Evolutionary conservation across 2,888 invertebrate genomes (phyloP), one percentile per base, ranked within the genome.

Genomic region (Pammene fasciana): DNA sequence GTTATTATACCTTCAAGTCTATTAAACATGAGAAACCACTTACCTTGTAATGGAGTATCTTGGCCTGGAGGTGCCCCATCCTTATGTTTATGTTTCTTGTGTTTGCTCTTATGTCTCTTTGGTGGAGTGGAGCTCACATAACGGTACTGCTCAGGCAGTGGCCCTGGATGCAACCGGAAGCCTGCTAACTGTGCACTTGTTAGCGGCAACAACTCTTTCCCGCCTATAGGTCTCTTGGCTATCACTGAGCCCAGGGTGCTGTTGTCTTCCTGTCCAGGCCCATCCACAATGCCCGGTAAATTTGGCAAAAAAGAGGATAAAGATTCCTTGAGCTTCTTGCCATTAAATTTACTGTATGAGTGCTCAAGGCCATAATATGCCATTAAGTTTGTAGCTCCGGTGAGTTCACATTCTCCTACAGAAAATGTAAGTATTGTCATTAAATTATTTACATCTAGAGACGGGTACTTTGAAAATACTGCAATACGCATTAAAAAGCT

Each of bases 381-480:
- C 97, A 99, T 98, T 89, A 99, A 95, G 94, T 99, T 99, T 78
- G 97, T 98, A 81, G 98, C 98, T 74, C 99, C 99, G 73, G 99
- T 99, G 78, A 98, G 92, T 90, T 98, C 98, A 86, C 97, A 97
- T 93, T 97, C 97, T 89, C 95, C 97, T 97, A 86, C 67, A 93
- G 85, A 72, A 60, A 67, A 78, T 78, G 73, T 59, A 43, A 18
- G 66, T 68, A 46, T 45, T 38, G 65, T 43, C 18, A 62, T 41
- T 41, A n/a, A 18, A 62, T 50, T 38, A 38, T 41, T 26, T 10
- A 50, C 5, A 36, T 50, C 0, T 48, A 36, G 36, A 36, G 43
- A 38, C 16, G 41, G n/a, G 50, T 62, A 62, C 50, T 41, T 62
- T 8, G 38, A 18, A 52, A 52, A 10, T 10, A 52, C 18, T 41